Conservation (phyloP, 2,797 vertebrate species). For the Paguma larvata region DNA sequence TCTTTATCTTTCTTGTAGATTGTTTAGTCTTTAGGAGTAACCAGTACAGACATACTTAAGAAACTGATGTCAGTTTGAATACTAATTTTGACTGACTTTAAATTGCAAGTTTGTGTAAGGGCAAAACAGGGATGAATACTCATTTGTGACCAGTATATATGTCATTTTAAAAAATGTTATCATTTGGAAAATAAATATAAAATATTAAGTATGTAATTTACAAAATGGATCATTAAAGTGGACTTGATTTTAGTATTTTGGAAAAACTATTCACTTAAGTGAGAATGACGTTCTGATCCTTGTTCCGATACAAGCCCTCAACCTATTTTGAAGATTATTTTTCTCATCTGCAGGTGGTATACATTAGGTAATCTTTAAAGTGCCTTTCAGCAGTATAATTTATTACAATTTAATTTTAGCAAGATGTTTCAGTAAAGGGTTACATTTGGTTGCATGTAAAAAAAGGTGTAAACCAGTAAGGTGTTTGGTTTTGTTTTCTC, state of each 20-base stretch:
- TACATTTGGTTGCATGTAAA: background rate
- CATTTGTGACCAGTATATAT: background rate
- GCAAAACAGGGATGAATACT: background rate
- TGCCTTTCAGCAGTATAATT: background rate
- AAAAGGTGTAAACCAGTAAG: background rate
- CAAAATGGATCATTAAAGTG: background rate
- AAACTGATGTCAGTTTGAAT: background rate
- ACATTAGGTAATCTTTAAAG: background rate
- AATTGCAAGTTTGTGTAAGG: background rate
- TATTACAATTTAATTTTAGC: constrained; percentile 20
- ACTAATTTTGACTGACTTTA: constrained; percentile 5
- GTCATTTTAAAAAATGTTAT: background rate
- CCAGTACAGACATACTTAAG: background rate
- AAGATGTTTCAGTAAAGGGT: background rate
- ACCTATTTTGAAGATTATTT: background rate
- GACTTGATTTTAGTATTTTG: constrained; percentile 46
- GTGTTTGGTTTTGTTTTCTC: background rate
- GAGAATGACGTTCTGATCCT: background rate
- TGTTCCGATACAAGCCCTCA: background rate
- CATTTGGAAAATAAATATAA: background rate
- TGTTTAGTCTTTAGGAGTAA: background rate
- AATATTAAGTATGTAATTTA: background rate
- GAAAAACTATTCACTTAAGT: background rate
- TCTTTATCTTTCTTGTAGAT: background rate
- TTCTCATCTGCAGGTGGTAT: background rate